Evolutionary conservation across 2,888 invertebrate genomes (phyloP), one percentile per base, ranked within the genome.

Genomic region (Adelphocoris suturalis): DNA sequence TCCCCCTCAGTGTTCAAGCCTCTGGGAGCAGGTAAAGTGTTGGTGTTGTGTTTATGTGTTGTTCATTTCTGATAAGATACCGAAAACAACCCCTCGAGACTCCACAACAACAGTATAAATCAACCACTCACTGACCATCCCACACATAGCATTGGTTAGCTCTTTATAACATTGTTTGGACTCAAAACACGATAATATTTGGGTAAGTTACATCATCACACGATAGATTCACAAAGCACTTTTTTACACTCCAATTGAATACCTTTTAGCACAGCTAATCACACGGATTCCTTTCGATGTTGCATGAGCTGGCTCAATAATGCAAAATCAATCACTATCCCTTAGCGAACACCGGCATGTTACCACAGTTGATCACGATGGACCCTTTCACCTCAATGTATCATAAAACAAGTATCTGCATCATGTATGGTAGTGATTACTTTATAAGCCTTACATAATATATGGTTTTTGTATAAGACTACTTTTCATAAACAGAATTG

Each of bases 11-110:
- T 88, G 76, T 78, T 47, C 78, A 88, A 88, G 80, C 28, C 88
- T 88, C 88, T 88, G 78, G 88, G 48, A 88, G 88, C 88, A 88
- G 88, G 88, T 88, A 88, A 88, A 88, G 88, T 88, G 88, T 88
- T 88, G 76, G 88, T 88, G 88, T 88, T 88, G 88, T 88, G 76
- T 86, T 88, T 78, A 47, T 88, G 88, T 88, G 88, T 88, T 88
- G 88, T 88, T 88, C 13, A 75, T 52, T 82, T 85, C 37, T 85
- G 57, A 47, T 82, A 68, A 68, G 27, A 57, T 57, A 5, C 68
- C 27, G 78, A 27, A 80, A 47, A 47, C 78, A 37, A 80, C 37
- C 37, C 78, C 37, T 46, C 47, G 37, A 47, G 47, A 37, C 47
- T 80, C 47, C 78, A 80, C n/a, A 80, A 80, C 78, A 80, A 37